phyloP scores from a whole-genome alignment of 1,140 invertebrate genomes.

The Megalopta genalis region DNA sequence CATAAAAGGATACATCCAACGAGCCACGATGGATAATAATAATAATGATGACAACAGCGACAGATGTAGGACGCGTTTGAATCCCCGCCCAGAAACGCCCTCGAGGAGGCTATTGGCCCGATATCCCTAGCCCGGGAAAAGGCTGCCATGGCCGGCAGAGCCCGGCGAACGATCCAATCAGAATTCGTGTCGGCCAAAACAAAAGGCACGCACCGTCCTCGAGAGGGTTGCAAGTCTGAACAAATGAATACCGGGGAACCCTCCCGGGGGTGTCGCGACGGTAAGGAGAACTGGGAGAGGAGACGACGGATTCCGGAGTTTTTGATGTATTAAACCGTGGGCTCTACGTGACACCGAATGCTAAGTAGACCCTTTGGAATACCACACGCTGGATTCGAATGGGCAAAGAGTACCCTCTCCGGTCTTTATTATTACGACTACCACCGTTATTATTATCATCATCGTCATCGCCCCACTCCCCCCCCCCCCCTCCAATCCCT shows the following conservation, averaged over 20 bases:
- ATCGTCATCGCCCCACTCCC: constrained; percentile 28
- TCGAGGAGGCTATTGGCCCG: constrained; percentile 78
- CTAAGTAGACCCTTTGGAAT: constrained; percentile 78
- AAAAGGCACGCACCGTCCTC: constrained; percentile 73
- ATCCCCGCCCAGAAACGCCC: constrained; percentile 78
- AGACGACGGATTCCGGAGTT: constrained; percentile 68
- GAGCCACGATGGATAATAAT: constrained; percentile 65
- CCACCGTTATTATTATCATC: constrained; percentile 45
- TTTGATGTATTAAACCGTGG: constrained; percentile 80
- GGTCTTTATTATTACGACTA: constrained; percentile 45
- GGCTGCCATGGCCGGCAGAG: constrained; percentile 77
- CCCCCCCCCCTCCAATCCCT: not conserved
- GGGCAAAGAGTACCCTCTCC: constrained; percentile 34
- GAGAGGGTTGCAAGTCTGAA: constrained; percentile 73
- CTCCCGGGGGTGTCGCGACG: constrained; percentile 61
- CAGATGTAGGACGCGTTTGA: constrained; percentile 62
- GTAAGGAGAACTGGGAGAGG: constrained; percentile 49
- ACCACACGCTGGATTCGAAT: constrained; percentile 67
- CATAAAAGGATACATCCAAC: constrained; percentile 54
- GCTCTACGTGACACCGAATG: constrained; percentile 80
- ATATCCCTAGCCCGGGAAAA: constrained; percentile 74
- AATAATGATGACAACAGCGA: constrained; percentile 64
- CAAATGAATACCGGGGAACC: constrained; percentile 73
- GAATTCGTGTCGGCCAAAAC: constrained; percentile 71
- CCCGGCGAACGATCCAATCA: constrained; percentile 77